Evolutionary conservation across 2,888 invertebrate genomes (phyloP).

Genomic region (Lampropteryx suffumata): DNA sequence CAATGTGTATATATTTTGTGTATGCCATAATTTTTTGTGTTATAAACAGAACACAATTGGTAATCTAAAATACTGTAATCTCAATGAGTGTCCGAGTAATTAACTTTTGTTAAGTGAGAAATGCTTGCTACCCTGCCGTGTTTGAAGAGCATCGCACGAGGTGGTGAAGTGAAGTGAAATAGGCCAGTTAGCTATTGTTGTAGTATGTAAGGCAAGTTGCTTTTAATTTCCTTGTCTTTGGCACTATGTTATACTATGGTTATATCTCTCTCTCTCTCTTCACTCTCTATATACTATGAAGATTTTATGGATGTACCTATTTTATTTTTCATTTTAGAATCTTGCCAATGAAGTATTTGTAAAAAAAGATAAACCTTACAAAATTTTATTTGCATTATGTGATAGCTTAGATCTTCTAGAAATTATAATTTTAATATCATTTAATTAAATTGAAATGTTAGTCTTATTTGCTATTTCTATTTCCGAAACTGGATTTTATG

Average conservation of each 20-base stretch:
- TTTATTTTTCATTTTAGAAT: slow-evolving; percentile 63
- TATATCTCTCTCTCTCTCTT: slow-evolving; percentile 73
- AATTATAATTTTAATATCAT: slow-evolving; percentile 56
- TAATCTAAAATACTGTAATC: slow-evolving; percentile 71
- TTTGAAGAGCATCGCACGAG: slow-evolving; percentile 71
- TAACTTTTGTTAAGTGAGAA: slow-evolving; percentile 55
- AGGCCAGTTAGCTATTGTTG: slow-evolving; percentile 71
- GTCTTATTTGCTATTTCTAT: slow-evolving; percentile 46
- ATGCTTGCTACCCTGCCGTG: slow-evolving; percentile 67
- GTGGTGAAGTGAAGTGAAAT: slow-evolving; percentile 50
- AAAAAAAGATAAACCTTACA: slow-evolving; percentile 56
- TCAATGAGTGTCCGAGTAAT: slow-evolving; percentile 73
- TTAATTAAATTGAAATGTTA: slow-evolving; percentile 57
- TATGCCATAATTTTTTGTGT: slow-evolving; percentile 64
- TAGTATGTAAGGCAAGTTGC: slow-evolving; percentile 77
- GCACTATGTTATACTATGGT: slow-evolving; percentile 54
- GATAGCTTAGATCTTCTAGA: slow-evolving; percentile 77
- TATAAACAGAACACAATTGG: slow-evolving; percentile 54
- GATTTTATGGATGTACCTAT: slow-evolving; percentile 64
- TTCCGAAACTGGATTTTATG: slow-evolving; percentile 38
- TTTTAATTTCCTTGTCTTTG: slow-evolving; percentile 56
- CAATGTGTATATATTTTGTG: slow-evolving; percentile 77
- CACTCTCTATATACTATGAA: slow-evolving; percentile 75
- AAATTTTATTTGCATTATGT: slow-evolving; percentile 69
- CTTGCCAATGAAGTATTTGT: slow-evolving; percentile 81